Evolutionary conservation across 2,888 invertebrate genomes (phyloP), one percentile per base, ranked within the genome.

Genomic region (Dioctria linearis): DNA sequence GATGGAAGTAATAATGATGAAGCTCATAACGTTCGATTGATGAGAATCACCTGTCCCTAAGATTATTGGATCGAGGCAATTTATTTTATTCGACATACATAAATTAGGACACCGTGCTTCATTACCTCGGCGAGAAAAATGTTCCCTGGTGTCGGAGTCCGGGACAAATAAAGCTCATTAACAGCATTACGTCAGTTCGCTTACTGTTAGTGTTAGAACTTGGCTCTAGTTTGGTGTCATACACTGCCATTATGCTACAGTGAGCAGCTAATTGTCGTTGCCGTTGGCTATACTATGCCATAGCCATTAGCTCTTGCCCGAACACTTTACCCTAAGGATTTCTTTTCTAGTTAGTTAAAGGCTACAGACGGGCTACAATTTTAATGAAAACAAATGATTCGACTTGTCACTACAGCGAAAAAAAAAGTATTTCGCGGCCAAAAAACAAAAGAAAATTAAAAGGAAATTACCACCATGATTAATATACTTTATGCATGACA

Each of bases 401-500:
- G 49, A 54, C 69, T 69, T 69, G 69, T 69, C 69, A 69, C 49
- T 69, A 69, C 39, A 69, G 11, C 37, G 69, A 69, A 67, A 69
- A 69, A 69, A 69, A 37, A 49, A 49, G 51, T 69, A 69, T 69
- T 69, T 51, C 78, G 78, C 71, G 37, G 63, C 42, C 54, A 39
- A 63, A 54, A 25, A 73, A 69, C 71, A 71, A 78, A 78, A 65
- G 57, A 43, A 63, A 78, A 81, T 78, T 81, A 78, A 71, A 81
- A 65, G 80, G 65, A 81, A 81, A 81, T 81, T 78, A 81, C 78
- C 46, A 71, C 54, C 54, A 73, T 81, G 80, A 81, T 81, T 81
- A 78, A 81, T 81, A 71, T 81, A 65, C 57, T 54, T 65, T 81
- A 81, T 81, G 78, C 80, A 78, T 81, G 80, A 71, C 73, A 78